Percentiles rank a stretch among this genome's conserved stretches.
These are phyloP conservation scores for Scolopax bukidnonensis DNA, from an alignment of 2,797 vertebrate genomes.

Conservation along the genomic window DNA sequence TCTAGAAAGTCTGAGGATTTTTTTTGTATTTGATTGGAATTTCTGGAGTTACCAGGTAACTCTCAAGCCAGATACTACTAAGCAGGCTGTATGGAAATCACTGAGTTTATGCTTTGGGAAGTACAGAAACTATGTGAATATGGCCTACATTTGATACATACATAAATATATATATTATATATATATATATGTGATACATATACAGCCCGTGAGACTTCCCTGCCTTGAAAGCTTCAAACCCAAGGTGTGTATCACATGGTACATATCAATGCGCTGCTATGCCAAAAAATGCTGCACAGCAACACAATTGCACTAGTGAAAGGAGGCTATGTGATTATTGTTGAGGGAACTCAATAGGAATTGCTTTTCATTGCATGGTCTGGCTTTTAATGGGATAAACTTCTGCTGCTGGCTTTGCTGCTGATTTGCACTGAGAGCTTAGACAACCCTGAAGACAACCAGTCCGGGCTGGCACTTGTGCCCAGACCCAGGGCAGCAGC, in stretches of 20 bases:
- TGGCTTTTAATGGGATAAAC: not conserved
- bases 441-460: not conserved
- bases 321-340: not conserved
- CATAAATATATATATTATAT: too few species aligned
- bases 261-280: not conserved
- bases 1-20: not conserved
- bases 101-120: not conserved
- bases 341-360: not conserved
- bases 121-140: not conserved
- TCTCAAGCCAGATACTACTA: not conserved
- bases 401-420: not conserved
- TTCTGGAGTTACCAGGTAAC: not conserved
- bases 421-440: not conserved
- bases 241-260: too few species aligned
- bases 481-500: fast-evolving
- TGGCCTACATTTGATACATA: not conserved
- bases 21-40: not conserved
- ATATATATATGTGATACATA: too few species aligned
- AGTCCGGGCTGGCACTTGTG: not conserved
- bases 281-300: not conserved
- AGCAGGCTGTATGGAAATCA: not conserved
- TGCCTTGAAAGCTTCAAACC: not conserved
- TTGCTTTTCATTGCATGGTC: not conserved
- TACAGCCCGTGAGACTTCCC: not conserved
- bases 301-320: not conserved